phyloP scores from a whole-genome alignment of 1,140 invertebrate species.

The Neodiprion virginianus region DNA sequence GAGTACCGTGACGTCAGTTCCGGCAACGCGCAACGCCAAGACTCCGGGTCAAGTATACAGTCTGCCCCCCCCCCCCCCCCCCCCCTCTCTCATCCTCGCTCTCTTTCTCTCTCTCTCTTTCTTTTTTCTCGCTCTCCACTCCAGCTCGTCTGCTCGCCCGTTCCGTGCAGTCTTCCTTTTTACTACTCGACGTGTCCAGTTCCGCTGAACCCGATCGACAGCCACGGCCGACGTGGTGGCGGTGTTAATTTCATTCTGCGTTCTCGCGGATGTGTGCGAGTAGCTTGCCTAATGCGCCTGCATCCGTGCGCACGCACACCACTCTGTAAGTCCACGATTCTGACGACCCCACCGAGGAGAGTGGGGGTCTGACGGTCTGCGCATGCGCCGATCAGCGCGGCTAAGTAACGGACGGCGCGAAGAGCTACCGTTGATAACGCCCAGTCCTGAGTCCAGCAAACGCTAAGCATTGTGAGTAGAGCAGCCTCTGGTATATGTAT shows the following conservation, averaged over 20 bases:
- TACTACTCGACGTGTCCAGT: not conserved
- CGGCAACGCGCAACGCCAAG: constrained; percentile 1
- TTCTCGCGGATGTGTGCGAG: too few species aligned
- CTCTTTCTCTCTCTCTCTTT: not conserved
- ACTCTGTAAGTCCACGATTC: too few species aligned
- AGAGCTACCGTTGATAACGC: too few species aligned
- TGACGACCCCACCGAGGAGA: too few species aligned
- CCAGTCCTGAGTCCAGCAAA: too few species aligned
- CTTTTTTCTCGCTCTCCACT: not conserved
- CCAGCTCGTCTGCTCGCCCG: not conserved
- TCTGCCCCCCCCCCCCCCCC: not conserved
- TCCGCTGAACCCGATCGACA: not conserved
- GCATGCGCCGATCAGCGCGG: too few species aligned
- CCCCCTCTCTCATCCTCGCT: not conserved
- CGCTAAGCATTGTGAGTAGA: too few species aligned
- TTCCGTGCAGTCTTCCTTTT: not conserved
- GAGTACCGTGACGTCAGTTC: not conserved
- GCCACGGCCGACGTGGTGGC: not conserved
- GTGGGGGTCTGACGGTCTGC: too few species aligned
- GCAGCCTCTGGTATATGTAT: too few species aligned
- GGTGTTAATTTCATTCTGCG: not conserved
- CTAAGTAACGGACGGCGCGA: too few species aligned
- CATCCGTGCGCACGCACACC: too few species aligned
- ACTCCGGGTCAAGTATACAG: not conserved
- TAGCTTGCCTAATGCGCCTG: too few species aligned